phyloP scores from a whole-genome alignment of 2,113 vertebrate genomes.

The Catharus minimus region DNA sequence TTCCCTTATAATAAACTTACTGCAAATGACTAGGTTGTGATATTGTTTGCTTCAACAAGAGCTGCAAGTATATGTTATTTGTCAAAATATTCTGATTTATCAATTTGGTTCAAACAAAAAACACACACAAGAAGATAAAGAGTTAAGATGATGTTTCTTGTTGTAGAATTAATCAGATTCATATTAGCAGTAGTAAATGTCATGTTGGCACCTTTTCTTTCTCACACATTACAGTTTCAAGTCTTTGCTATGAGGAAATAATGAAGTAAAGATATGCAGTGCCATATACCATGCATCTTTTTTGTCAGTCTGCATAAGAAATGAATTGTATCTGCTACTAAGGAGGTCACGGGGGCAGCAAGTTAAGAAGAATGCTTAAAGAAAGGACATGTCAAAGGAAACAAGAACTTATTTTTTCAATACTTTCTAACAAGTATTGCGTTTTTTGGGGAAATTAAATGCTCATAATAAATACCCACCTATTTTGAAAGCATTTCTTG shows the following conservation, averaged over 20 bases:
- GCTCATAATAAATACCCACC: background rate
- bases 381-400: conserved; percentile 79
- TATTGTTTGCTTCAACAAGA: conserved; percentile 40
- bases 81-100: conserved; percentile 52
- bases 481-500: conserved; percentile 3
- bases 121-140: conserved; percentile 69
- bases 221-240: conserved; percentile 84
- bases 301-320: conserved; percentile 93
- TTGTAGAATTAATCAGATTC: conserved; percentile 90
- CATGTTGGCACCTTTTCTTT: conserved; percentile 88
- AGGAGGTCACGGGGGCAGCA: conserved; percentile 80
- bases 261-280: conserved; percentile 94
- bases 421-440: conserved; percentile 58
- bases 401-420: conserved; percentile 66
- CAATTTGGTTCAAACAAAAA: conserved; percentile 18
- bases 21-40: conserved; percentile 38
- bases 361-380: conserved; percentile 76
- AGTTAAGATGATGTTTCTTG: conserved; percentile 82
- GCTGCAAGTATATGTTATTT: conserved; percentile 8
- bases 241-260: conserved; percentile 85
- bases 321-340: conserved; percentile 89
- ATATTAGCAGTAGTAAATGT: conserved; percentile 91
- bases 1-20: conserved; percentile 44
- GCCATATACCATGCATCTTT: conserved; percentile 88
- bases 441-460: conserved; percentile 55